phyloP scores from a whole-genome alignment of 1,140 invertebrate species.

The Drosophila repleta region DNA sequence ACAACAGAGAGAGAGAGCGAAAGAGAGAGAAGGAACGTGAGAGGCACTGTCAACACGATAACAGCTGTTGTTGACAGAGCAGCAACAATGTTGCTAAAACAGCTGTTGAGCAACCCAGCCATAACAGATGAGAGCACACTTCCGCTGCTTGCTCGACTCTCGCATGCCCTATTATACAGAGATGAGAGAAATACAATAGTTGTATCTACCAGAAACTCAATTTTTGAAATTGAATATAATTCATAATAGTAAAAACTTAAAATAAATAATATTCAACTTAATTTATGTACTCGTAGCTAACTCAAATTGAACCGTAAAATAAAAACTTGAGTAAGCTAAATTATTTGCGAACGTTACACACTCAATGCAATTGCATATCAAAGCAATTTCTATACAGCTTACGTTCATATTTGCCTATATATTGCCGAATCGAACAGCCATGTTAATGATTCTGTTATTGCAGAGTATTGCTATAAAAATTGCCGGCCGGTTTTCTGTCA shows the following conservation, averaged over 20 bases:
- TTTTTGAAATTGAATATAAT: too few species aligned
- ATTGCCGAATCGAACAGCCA: background rate
- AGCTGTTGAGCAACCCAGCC: constrained; percentile 53
- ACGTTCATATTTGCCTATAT: background rate
- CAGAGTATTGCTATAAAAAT: constrained; percentile 40
- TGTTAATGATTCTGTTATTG: constrained; percentile 11
- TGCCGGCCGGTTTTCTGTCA: constrained; percentile 70
- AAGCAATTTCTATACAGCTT: background rate
- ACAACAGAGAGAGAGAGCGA: constrained; percentile 46
- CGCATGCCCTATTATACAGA: constrained; percentile 7
- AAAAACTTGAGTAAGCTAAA: too few species aligned
- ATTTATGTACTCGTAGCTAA: too few species aligned
- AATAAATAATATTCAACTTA: too few species aligned
- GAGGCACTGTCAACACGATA: constrained; percentile 46
- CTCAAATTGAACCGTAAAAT: too few species aligned
- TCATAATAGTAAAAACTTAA: too few species aligned
- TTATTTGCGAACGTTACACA: too few species aligned
- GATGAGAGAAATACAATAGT: background rate
- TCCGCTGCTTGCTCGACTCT: background rate
- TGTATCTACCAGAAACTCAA: background rate
- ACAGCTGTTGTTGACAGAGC: constrained; percentile 60
- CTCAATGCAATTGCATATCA: background rate
- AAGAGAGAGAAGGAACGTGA: constrained; percentile 13
- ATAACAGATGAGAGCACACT: constrained; percentile 9
- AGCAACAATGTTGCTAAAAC: constrained; percentile 76